Evolutionary conservation across 2,113 vertebrate genomes (phyloP).

Genomic region (Excalfactoria chinensis): DNA sequence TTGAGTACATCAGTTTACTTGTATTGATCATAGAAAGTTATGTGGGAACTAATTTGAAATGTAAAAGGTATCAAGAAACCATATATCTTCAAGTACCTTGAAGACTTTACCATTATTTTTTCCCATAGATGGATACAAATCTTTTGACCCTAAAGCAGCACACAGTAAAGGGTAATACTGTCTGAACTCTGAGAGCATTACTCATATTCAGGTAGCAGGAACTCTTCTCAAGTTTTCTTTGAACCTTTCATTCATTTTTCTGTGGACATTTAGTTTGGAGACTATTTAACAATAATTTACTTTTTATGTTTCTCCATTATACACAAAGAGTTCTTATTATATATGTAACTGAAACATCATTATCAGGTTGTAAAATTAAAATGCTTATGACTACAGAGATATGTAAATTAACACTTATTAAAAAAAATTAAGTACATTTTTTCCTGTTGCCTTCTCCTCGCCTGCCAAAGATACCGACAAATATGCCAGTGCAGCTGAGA

Average conservation of each 20-base stretch:
- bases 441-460: neutral
- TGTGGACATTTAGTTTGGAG: neutral
- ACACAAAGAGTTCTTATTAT: neutral
- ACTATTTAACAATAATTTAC: neutral
- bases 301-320: neutral
- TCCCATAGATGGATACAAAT: neutral
- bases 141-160: neutral
- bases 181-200: neutral
- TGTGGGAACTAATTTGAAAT: neutral
- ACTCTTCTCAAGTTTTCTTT: neutral
- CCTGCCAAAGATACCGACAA: neutral
- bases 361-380: neutral
- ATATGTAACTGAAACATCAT: neutral
- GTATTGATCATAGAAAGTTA: neutral
- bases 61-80: neutral
- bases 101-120: neutral
- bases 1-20: neutral
- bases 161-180: neutral
- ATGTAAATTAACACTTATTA: neutral
- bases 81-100: neutral
- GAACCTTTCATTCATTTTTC: neutral
- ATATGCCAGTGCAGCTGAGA: neutral
- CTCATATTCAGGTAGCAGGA: neutral
- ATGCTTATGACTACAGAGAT: neutral
- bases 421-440: neutral